These are phyloP conservation scores for Bibio marci DNA, from an alignment of 2,888 invertebrate genomes.

Conservation along the genomic window DNA sequence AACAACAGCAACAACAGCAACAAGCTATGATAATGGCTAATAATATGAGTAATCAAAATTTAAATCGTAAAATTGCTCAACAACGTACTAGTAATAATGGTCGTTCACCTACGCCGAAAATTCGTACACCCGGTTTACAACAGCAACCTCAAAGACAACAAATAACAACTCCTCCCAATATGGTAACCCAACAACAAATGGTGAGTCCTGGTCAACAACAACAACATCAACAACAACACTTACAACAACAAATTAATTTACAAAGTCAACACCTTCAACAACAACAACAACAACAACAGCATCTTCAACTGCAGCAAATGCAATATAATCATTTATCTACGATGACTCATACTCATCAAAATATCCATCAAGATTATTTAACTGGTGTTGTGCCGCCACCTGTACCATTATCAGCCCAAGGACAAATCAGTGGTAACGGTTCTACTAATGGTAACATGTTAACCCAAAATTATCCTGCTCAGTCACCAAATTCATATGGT, in stretches of 20 bases:
- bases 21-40: conserved; percentile 6
- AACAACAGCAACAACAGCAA: conserved; percentile 7
- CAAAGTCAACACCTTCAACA: conserved; percentile 20
- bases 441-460: background rate
- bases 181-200: conserved; percentile 16
- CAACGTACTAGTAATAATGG: conserved; percentile 15
- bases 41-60: background rate
- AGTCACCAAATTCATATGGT: conserved; percentile 34
- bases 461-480: conserved; percentile 35
- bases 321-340: conserved; percentile 19
- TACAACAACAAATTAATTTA: conserved; percentile 19
- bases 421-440: conserved; percentile 18
- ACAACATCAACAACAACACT: conserved; percentile 17
- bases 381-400: conserved; percentile 19
- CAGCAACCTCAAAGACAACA: conserved; percentile 17
- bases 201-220: conserved; percentile 19
- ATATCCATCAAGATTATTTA: conserved; percentile 32
- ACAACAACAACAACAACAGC: conserved; percentile 33
- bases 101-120: conserved; percentile 26
- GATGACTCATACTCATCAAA: conserved; percentile 22
- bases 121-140: conserved; percentile 13
- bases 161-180: conserved; percentile 23
- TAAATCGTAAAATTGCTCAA: conserved; percentile 3
- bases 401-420: too few species aligned
- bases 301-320: conserved; percentile 30